A percentile compares a stretch with the other conserved stretches of the same genome.
phyloP scores from a whole-genome alignment of 1,140 invertebrate species.

The Asbolus verrucosus region DNA sequence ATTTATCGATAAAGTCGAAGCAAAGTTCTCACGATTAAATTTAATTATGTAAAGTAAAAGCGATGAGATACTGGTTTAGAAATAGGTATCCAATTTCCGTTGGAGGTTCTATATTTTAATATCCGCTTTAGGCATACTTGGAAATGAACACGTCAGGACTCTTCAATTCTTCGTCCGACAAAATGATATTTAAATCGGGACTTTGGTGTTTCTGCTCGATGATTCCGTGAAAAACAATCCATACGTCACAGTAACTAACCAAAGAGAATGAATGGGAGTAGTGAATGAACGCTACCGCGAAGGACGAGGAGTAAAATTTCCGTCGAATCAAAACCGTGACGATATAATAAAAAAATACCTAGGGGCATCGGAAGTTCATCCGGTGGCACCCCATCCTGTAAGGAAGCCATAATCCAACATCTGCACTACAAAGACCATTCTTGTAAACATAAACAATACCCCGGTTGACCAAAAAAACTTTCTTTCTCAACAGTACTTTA shows the following conservation, averaged over 20 bases:
- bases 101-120: no score
- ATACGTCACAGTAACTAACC: slow-evolving; percentile 40
- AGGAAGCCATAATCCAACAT: slow-evolving; percentile 30
- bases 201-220: slow-evolving; percentile 1
- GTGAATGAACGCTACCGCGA: slow-evolving; percentile 23
- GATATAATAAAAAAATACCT: slow-evolving; percentile 35
- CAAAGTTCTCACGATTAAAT: slow-evolving; percentile 41
- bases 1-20: slow-evolving; percentile 6
- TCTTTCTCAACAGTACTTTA: no score
- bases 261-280: slow-evolving; percentile 37
- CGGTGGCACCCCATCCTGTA: slow-evolving; percentile 41
- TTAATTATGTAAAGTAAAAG: slow-evolving; percentile 45
- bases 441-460: neutral
- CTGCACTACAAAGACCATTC: neutral
- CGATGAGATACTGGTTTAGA: slow-evolving; percentile 25
- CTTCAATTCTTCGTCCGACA: no score
- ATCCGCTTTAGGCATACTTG: no score
- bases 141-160: no score
- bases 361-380: slow-evolving; percentile 45
- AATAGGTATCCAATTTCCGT: slow-evolving; percentile 13
- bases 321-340: slow-evolving; percentile 40
- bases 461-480: neutral
- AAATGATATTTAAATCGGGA: neutral
- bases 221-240: slow-evolving; percentile 20
- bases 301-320: slow-evolving; percentile 36